Base-by-base conservation (phyloP, 2,797 vertebrate species). In the Chelon labrosus region DNA sequence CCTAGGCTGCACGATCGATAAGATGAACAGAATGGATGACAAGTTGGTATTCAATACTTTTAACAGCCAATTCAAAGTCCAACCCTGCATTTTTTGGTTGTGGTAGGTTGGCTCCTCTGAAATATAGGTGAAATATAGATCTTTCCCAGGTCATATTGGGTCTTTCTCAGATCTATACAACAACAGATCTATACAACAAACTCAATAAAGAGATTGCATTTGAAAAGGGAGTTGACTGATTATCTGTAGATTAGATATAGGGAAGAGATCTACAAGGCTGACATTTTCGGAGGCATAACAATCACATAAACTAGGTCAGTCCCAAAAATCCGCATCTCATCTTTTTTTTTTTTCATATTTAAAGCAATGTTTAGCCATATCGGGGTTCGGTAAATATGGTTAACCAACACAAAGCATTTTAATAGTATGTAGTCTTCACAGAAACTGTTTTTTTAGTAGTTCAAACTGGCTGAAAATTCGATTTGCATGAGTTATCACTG, bases 401-500 rank as follows among this genome's bases (percentile, higher is more conserved):
- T 16, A 42, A 6, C 7, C 42, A 16, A 16, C 42, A 16, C 3
- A 7, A 16, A 17, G 42, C 42, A 44, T 17, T 42, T 16, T 44
- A 44, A 16, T 44, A 16, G 16, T 4, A 17, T 6, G 3, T 16
- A 17, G 42, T 17, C 42, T 16, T 44, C 17, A 17, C 16, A 7
- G 16, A 2, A 44, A 44, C 6, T 44, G 1, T 44, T 17, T 5
- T 17, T 17, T 44, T 44, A 17, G 16, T 7, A 17, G 16, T 17
- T 44, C 42, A 44, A 44, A 16, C 42, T 4, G 20, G 16, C 44
- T 54, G 19, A 47, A 70, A 55, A 50, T 57, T 31, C 20, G 38
- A 79, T 83, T 84, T 81, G 79, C 58, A 83, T 84, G 41, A 62
- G 31, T 62, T 65, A 68, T 68, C 53, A 65, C 22, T 58, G 8